Conservation (phyloP, 2,797 vertebrate species). For the Phoxinus dragarum region DNA sequence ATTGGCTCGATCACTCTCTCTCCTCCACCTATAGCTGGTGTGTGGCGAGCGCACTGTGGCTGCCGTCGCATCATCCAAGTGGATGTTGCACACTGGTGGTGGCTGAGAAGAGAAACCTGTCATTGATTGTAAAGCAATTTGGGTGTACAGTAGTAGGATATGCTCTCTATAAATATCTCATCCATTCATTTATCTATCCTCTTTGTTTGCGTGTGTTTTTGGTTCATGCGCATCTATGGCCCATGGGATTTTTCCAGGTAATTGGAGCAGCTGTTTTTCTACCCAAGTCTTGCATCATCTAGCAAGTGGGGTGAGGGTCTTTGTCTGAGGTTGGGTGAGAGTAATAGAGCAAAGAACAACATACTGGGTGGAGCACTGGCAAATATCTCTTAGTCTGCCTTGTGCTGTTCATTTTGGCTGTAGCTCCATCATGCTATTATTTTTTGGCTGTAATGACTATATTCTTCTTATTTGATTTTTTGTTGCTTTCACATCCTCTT, state of each 20-base stretch:
- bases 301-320: constrained; percentile 58
- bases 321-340: constrained; percentile 56
- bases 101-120: no score
- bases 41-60: no score
- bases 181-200: not conserved
- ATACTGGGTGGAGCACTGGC: constrained; percentile 21
- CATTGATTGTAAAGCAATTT: no score
- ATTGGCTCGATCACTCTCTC: no score
- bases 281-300: constrained; percentile 75
- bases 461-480: not conserved
- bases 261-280: constrained; percentile 67
- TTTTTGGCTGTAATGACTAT: not conserved
- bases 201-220: constrained; percentile 42
- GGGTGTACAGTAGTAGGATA: no score
- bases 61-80: no score
- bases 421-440: constrained; percentile 14
- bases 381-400: not conserved
- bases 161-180: no score
- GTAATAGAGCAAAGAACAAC: constrained; percentile 45
- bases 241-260: constrained; percentile 68
- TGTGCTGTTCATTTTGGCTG: constrained; percentile 14
- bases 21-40: no score
- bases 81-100: no score
- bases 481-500: not conserved
- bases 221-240: constrained; percentile 11